A percentile compares a stretch with the other conserved stretches of the same genome.
These are phyloP conservation scores for Cynodonichthys magdalenae DNA, from an alignment of 2,797 vertebrate species.

Conservation along the genomic window DNA sequence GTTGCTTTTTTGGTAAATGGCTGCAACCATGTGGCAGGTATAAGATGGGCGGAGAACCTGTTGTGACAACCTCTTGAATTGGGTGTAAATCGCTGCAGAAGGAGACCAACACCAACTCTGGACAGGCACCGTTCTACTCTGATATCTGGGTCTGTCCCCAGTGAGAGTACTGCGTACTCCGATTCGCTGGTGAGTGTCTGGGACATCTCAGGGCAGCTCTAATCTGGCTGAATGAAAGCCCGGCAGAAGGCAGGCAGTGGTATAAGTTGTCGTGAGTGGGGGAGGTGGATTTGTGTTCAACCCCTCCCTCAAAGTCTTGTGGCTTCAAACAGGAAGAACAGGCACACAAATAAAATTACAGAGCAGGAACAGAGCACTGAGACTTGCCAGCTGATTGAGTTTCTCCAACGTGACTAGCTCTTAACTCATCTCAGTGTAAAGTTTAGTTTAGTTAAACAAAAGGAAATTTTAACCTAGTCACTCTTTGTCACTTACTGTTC, in stretches of 20 bases:
- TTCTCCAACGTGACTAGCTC: constrained; percentile 48
- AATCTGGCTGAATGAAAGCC: constrained; percentile 56
- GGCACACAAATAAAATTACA: constrained; percentile 48
- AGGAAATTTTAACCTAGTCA: constrained; percentile 24
- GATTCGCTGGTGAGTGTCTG: constrained; percentile 48
- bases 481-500: constrained; percentile 20
- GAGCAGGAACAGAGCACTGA: constrained; percentile 17
- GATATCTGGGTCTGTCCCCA: constrained; percentile 44
- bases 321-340: constrained; percentile 54
- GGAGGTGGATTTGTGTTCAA: constrained; percentile 25
- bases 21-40: constrained; percentile 29
- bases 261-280: constrained; percentile 16
- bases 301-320: constrained; percentile 49
- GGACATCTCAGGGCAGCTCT: constrained; percentile 67
- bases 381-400: constrained; percentile 56
- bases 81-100: constrained; percentile 42
- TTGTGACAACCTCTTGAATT: constrained; percentile 35
- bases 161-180: constrained; percentile 52
- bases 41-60: constrained; percentile 43
- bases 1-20: constrained; percentile 1
- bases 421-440: constrained; percentile 61
- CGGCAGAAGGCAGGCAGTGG: constrained; percentile 42
- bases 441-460: constrained; percentile 22
- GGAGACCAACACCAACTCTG: constrained; percentile 31
- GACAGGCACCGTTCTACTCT: not conserved